Evolutionary conservation across 2,888 invertebrate genomes (phyloP).

Genomic region (Clunio marinus): DNA sequence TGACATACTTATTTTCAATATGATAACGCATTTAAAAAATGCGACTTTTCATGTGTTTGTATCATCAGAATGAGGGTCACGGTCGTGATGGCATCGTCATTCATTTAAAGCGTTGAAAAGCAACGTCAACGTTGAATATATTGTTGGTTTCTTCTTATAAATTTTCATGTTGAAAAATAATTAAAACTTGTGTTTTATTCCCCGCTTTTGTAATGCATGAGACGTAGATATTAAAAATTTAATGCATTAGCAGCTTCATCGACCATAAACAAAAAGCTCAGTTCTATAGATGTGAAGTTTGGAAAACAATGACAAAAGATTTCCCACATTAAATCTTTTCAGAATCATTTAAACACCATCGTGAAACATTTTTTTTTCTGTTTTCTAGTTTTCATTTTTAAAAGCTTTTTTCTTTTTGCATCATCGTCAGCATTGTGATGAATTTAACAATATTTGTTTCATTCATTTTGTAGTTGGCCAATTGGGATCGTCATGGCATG

Average conservation of each 20-base stretch:
- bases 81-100: background rate
- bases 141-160: background rate
- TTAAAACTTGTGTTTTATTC: background rate
- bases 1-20: background rate
- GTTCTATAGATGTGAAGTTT: too few species aligned
- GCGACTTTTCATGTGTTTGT: background rate
- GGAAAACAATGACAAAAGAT: background rate
- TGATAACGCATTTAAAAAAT: slow-evolving; percentile 9
- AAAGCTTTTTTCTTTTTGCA: background rate
- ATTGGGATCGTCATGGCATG: slow-evolving; percentile 91
- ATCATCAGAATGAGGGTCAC: slow-evolving; percentile 3
- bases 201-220: background rate
- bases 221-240: background rate
- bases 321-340: slow-evolving; percentile 4
- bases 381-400: too few species aligned
- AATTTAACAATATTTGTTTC: slow-evolving; percentile 37
- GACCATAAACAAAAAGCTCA: background rate
- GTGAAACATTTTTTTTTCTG: background rate
- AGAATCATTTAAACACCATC: background rate
- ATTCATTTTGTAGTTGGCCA: slow-evolving; percentile 68
- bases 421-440: background rate
- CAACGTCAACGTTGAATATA: background rate
- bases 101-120: slow-evolving; percentile 4
- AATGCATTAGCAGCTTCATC: background rate
- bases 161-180: too few species aligned